Evolutionary conservation across 2,797 vertebrate genomes (phyloP).

Genomic region (Notamacropus eugenii): DNA sequence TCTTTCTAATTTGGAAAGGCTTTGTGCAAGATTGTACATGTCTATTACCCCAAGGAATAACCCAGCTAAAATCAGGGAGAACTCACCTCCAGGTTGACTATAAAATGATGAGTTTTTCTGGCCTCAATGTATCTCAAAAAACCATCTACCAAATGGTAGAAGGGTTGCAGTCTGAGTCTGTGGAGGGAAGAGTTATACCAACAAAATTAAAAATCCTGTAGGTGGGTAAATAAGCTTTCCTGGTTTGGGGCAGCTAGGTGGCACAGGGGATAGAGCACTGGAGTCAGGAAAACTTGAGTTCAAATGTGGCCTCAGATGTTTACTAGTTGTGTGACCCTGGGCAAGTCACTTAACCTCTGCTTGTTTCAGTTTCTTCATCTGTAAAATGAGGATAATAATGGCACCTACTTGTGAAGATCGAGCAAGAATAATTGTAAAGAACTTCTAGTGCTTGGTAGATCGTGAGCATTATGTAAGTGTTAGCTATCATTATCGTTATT

Average conservation of each 20-base stretch:
- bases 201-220: neutral
- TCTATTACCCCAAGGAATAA: neutral
- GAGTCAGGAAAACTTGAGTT: neutral
- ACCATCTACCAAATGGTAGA: neutral
- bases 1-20: neutral
- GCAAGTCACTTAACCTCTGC: neutral
- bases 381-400: neutral
- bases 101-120: neutral
- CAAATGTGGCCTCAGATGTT: neutral
- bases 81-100: neutral
- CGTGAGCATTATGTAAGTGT: neutral
- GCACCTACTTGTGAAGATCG: neutral
- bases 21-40: neutral
- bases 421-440: neutral
- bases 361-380: neutral
- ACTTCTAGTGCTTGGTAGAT: neutral
- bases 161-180: neutral
- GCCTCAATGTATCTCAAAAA: neutral
- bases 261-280: neutral
- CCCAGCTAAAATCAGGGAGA: neutral
- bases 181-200: neutral
- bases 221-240: neutral
- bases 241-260: neutral
- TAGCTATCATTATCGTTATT: neutral
- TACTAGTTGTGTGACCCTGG: neutral